Conservation (phyloP, 2,888 invertebrate species). For the Caenorhabditis doughertyi region DNA sequence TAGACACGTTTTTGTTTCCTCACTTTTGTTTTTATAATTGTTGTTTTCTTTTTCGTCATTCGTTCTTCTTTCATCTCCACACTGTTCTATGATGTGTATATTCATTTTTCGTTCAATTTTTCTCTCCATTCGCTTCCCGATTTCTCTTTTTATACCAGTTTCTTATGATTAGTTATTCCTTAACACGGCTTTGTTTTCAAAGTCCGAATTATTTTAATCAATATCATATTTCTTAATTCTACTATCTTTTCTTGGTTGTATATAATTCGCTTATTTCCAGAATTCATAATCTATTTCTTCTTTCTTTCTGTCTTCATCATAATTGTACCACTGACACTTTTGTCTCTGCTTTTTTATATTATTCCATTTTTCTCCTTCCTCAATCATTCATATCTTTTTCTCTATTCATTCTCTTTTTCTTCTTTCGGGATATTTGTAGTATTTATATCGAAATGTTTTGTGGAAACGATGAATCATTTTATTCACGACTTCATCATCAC, state of each 20-base stretch:
- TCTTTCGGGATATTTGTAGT: conserved; percentile 31
- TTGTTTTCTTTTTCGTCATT: conserved; percentile 2
- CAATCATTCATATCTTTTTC: conserved; percentile 13
- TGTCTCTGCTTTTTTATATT: conserved; percentile 12
- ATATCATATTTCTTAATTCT: conserved; percentile 21
- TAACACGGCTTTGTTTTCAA: conserved; percentile 2
- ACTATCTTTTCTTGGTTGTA: conserved; percentile 10
- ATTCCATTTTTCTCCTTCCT: background rate
- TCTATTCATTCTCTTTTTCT: conserved; percentile 1
- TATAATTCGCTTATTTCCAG: conserved; percentile 30
- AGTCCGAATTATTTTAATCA: conserved; percentile 11
- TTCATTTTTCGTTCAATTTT: conserved; percentile 8
- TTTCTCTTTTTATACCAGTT: background rate
- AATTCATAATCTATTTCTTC: conserved; percentile 17
- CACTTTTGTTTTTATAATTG: conserved; percentile 14
- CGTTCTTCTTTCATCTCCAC: background rate
- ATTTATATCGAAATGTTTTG: conserved; percentile 34
- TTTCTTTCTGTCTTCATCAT: conserved; percentile 12
- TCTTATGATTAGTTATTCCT: conserved; percentile 9
- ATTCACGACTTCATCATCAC: conserved; percentile 16
- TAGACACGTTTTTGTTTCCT: conserved; percentile 3
- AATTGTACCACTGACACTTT: conserved; percentile 33
- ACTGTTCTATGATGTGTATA: conserved; percentile 50
- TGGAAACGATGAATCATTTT: conserved; percentile 48
- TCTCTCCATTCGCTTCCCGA: background rate